Conservation (phyloP, 2,113 vertebrate species). For the Entosphenus tridentatus region DNA sequence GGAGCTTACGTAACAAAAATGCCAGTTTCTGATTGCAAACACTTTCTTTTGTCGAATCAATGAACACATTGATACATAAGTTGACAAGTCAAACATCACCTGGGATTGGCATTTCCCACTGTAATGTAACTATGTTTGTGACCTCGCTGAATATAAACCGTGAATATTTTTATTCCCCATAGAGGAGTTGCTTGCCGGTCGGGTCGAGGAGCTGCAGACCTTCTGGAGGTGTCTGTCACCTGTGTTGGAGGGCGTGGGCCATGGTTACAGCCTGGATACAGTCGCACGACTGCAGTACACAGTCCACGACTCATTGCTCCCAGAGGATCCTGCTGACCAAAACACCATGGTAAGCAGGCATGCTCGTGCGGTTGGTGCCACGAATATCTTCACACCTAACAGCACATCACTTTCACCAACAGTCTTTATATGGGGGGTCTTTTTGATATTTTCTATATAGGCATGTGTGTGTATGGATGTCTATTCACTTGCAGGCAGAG, state of each 20-base stretch:
- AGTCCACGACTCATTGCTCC: constrained; percentile 20
- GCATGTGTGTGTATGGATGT: not conserved
- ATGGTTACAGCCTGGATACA: constrained; percentile 35
- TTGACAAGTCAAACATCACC: too few relatives aligned
- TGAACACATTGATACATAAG: too few relatives aligned
- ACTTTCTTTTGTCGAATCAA: too few relatives aligned
- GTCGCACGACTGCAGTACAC: constrained; percentile 29
- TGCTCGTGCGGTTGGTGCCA: not conserved
- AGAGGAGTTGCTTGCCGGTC: too few relatives aligned
- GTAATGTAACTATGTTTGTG: too few relatives aligned
- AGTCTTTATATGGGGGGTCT: not conserved
- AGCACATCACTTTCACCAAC: not conserved
- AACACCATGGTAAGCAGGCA: constrained; percentile 32
- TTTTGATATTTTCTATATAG: not conserved
- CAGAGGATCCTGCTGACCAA: constrained; percentile 19
- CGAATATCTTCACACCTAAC: not conserved
- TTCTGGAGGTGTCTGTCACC: constrained; percentile 60
- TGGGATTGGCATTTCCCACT: too few relatives aligned
- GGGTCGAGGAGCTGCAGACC: constrained; percentile 20
- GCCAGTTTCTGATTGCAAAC: too few relatives aligned
- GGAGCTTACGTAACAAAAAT: too few relatives aligned
- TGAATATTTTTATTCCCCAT: too few relatives aligned
- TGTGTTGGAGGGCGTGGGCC: constrained; percentile 30
- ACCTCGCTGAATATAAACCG: too few relatives aligned
- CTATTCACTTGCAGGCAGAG: constrained; percentile 21